Conservation (phyloP, 2,888 invertebrate genomes). For the Agrotis exclamationis region DNA sequence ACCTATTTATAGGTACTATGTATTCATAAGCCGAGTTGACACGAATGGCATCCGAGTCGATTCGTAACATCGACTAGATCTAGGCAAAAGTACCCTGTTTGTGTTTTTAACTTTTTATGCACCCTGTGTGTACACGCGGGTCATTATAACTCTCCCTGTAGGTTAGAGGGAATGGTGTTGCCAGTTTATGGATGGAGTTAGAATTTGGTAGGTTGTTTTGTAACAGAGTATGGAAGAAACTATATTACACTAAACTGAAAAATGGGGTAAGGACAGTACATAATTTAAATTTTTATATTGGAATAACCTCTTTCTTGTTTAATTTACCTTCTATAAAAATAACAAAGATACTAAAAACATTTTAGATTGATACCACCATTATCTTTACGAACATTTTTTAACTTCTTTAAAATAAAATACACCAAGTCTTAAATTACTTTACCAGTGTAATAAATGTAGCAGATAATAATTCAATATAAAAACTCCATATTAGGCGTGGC, state of each 20-base stretch:
- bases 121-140: slow-evolving; percentile 11
- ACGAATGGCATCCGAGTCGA: slow-evolving; percentile 47
- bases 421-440: slow-evolving; percentile 21
- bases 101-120: slow-evolving; percentile 33
- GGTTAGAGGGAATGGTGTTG: slow-evolving; percentile 30
- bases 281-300: background rate
- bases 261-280: background rate
- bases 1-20: slow-evolving; percentile 42
- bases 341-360: background rate
- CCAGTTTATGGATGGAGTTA: slow-evolving; percentile 15
- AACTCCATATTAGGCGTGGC: slow-evolving; percentile 51
- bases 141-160: slow-evolving; percentile 33
- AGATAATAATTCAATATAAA: slow-evolving; percentile 52
- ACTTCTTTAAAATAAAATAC: slow-evolving; percentile 7
- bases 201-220: too few species aligned
- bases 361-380: slow-evolving; percentile 10
- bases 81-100: slow-evolving; percentile 33
- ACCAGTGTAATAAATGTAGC: slow-evolving; percentile 41
- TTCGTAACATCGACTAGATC: slow-evolving; percentile 38
- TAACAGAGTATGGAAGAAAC: background rate
- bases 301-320: background rate
- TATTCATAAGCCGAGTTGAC: slow-evolving; percentile 51
- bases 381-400: background rate
- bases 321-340: background rate
- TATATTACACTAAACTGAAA: background rate